Evolutionary conservation across 2,113 vertebrate species (phyloP).

Genomic region (Perca flavescens): DNA sequence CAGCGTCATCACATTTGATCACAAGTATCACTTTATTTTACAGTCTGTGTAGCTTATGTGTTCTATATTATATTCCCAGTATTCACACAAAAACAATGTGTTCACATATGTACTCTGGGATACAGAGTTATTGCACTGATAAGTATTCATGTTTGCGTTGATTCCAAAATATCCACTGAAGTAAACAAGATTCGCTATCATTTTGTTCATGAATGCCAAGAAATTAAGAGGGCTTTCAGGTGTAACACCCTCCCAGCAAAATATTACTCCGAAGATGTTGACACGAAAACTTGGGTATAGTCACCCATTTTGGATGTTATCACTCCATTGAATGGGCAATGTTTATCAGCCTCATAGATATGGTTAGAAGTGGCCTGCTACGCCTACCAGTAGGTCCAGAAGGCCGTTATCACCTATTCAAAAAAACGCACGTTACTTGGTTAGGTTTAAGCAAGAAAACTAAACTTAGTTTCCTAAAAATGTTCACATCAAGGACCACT

Average conservation of each 20-base stretch:
- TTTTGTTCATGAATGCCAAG: constrained; percentile 32
- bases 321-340: too few species aligned
- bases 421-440: too few species aligned
- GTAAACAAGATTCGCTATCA: constrained; percentile 2
- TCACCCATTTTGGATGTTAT: too few species aligned
- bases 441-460: too few species aligned
- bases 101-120: constrained; percentile 28
- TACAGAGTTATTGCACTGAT: constrained; percentile 40
- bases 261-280: neutral
- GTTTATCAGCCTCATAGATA: too few species aligned
- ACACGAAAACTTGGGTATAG: neutral
- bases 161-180: constrained; percentile 21
- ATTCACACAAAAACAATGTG: constrained; percentile 24
- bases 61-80: constrained; percentile 22
- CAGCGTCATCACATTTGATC: constrained; percentile 53
- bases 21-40: constrained; percentile 76
- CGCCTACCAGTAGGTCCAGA: too few species aligned
- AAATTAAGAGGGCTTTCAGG: constrained; percentile 30
- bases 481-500: too few species aligned
- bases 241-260: constrained; percentile 29
- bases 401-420: too few species aligned
- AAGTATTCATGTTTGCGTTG: neutral
- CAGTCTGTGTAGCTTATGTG: constrained; percentile 63
- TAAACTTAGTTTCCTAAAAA: too few species aligned
- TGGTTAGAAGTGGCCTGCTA: too few species aligned